phyloP scores from a whole-genome alignment of 2,797 vertebrate genomes.

The Lagocephalus sceleratus region DNA sequence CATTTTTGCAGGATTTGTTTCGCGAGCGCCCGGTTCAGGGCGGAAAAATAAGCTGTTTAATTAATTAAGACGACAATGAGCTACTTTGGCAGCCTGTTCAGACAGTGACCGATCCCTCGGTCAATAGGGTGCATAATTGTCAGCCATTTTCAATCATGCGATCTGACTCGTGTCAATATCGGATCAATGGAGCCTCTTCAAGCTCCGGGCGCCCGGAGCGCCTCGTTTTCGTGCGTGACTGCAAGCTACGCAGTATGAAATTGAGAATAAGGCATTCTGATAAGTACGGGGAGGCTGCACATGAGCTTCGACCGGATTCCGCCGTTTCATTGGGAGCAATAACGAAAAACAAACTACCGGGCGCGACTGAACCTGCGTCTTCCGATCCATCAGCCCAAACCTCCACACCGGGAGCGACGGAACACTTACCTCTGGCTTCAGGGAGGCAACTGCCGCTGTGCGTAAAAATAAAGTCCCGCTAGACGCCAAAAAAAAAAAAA shows the following conservation, averaged over 20 bases:
- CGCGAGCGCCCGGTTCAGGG: neutral
- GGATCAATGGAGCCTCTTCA: constrained; percentile 21
- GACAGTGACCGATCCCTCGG: neutral
- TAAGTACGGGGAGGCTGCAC: neutral
- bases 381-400: constrained; percentile 23
- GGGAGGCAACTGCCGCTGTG: constrained; percentile 42
- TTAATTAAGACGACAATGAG: constrained; percentile 12
- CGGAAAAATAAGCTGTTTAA: no score
- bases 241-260: constrained; percentile 72
- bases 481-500: constrained; percentile 50
- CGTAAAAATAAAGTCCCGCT: constrained; percentile 35
- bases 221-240: constrained; percentile 49
- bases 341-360: no score
- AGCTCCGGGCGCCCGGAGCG: constrained; percentile 36
- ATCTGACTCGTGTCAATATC: constrained; percentile 21
- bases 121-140: constrained; percentile 3
- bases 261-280: constrained; percentile 26
- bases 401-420: constrained; percentile 41
- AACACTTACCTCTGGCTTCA: constrained; percentile 69
- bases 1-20: constrained; percentile 1
- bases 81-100: neutral
- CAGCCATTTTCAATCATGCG: constrained; percentile 17
- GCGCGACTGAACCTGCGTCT: constrained; percentile 1
- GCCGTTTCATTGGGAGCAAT: constrained; percentile 22
- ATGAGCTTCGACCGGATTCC: no score